phyloP scores from a whole-genome alignment of 1,140 invertebrate species.

The Macrocentrus cingulum region DNA sequence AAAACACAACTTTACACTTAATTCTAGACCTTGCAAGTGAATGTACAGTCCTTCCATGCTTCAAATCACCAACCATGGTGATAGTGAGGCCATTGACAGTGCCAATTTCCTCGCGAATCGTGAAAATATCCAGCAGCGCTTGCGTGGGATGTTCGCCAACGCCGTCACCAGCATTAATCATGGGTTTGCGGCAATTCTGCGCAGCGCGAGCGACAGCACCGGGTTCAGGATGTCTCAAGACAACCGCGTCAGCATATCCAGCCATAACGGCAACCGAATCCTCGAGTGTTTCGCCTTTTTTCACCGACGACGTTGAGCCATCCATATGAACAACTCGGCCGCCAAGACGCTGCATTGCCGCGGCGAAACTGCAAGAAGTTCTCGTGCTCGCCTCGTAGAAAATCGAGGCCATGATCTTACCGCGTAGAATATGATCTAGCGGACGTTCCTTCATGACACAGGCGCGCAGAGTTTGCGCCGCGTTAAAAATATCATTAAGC shows the following conservation, averaged over 20 bases:
- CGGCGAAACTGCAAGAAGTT: constrained; percentile 93
- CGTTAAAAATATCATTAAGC: constrained; percentile 90
- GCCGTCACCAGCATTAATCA: constrained; percentile 98
- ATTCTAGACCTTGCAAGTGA: constrained; percentile 76
- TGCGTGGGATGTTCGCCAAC: constrained; percentile 98
- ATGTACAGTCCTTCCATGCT: constrained; percentile 97
- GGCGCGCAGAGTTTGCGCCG: constrained; percentile 84
- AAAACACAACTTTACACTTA: background rate
- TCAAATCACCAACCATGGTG: constrained; percentile 94
- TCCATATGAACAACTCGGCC: constrained; percentile 90
- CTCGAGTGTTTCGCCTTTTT: constrained; percentile 96
- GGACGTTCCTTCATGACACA: constrained; percentile 80
- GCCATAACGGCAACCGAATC: constrained; percentile 85
- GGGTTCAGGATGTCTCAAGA: constrained; percentile 89
- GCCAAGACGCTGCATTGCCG: constrained; percentile 94
- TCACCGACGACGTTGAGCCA: constrained; percentile 84
- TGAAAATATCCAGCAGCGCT: constrained; percentile 95
- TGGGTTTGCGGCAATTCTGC: constrained; percentile 78
- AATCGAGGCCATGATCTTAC: constrained; percentile 92
- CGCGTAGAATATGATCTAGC: constrained; percentile 84
- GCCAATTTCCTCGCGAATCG: constrained; percentile 97
- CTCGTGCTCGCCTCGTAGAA: constrained; percentile 98
- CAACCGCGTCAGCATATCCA: constrained; percentile 88
- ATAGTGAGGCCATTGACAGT: constrained; percentile 95
- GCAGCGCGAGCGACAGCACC: constrained; percentile 86